A percentile compares a stretch with the other conserved stretches of the same genome.
Conservation (phyloP, 2,113 vertebrate genomes). For the Platichthys flesus region DNA sequence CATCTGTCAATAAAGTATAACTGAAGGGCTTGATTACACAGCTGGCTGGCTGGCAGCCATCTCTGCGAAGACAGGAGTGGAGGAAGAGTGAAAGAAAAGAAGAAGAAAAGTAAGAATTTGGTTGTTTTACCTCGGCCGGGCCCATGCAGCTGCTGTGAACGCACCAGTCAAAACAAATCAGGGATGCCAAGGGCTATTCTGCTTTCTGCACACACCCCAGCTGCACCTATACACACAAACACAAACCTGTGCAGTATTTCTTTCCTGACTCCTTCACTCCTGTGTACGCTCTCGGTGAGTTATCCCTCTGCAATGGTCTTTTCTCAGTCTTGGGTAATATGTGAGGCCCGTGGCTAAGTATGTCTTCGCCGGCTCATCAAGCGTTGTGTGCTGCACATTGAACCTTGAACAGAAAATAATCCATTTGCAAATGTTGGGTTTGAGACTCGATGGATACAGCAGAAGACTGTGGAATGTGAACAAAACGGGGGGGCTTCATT, state of each 20-base stretch:
- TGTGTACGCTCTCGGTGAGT: background rate
- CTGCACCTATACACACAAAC: constrained; percentile 74
- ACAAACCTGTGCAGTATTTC: constrained; percentile 50
- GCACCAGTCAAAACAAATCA: constrained; percentile 75
- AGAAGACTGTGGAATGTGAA: constrained; percentile 55
- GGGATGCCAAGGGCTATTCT: constrained; percentile 74
- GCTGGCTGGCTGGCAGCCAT: constrained; percentile 78
- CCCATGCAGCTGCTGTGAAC: constrained; percentile 75
- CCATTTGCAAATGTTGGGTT: constrained; percentile 65
- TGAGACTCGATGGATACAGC: constrained; percentile 53
- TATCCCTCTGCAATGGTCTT: constrained; percentile 1
- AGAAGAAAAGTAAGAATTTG: constrained; percentile 67
- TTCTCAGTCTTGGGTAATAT: background rate
- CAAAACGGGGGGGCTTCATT: constrained; percentile 7
- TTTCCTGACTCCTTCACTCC: constrained; percentile 15
- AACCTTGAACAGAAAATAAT: constrained; percentile 63
- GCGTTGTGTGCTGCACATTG: constrained; percentile 1
- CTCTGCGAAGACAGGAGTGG: constrained; percentile 60
- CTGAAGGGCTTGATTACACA: constrained; percentile 81
- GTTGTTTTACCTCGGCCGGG: constrained; percentile 78
- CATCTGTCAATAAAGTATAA: constrained; percentile 84
- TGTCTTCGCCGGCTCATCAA: constrained; percentile 16
- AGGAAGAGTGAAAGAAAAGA: constrained; percentile 43
- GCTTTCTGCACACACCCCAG: constrained; percentile 64
- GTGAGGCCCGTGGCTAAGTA: constrained; percentile 28